phyloP scores from a whole-genome alignment of 2,113 vertebrate genomes.

The Daphoenositta chrysoptera region DNA sequence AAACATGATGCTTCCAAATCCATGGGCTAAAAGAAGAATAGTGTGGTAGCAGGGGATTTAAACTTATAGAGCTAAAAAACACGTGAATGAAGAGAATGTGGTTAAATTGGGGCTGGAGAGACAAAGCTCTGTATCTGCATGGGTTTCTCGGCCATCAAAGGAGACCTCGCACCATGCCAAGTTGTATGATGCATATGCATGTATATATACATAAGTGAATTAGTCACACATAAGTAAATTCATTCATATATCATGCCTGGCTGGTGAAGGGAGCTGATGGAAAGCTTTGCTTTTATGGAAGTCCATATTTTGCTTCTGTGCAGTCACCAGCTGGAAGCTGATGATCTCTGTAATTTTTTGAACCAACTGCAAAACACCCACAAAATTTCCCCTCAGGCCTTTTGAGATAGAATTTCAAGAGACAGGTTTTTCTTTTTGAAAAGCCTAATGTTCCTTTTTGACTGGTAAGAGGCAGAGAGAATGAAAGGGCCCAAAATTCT shows the following conservation, averaged over 20 bases:
- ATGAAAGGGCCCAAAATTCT: not conserved
- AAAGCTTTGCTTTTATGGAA: not conserved
- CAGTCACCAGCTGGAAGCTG: not conserved
- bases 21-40: not conserved
- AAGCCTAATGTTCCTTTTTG: not conserved
- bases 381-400: not conserved
- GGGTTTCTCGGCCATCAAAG: not conserved
- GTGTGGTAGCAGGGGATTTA: not conserved
- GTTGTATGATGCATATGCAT: not conserved
- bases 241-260: not conserved
- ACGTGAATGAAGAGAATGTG: not conserved
- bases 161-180: not conserved
- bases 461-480: not conserved
- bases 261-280: not conserved
- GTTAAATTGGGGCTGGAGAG: not conserved
- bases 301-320: not conserved
- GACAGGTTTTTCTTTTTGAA: not conserved
- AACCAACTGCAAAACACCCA: not conserved
- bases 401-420: not conserved
- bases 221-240: not conserved
- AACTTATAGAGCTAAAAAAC: not conserved
- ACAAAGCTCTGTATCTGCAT: not conserved
- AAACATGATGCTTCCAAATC: not conserved
- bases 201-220: not conserved
- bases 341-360: not conserved